Evolutionary conservation across 2,888 invertebrate species (phyloP).

Genomic region (Incurvaria masculella): DNA sequence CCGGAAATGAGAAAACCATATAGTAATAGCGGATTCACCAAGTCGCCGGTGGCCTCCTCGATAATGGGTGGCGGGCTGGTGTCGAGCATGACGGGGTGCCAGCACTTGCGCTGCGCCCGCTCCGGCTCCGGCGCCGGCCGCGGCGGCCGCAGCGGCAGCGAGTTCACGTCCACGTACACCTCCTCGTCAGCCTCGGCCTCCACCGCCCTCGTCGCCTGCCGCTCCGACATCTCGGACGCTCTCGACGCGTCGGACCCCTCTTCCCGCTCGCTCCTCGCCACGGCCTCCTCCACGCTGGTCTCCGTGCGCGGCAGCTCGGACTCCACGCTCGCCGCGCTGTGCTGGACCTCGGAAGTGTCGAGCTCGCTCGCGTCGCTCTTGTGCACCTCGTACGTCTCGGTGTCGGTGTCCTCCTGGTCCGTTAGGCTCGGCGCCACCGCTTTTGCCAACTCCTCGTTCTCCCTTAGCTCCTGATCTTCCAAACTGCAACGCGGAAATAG

Average conservation of each 20-base stretch:
- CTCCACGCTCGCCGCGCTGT: background rate
- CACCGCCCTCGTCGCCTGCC: slow-evolving; percentile 10
- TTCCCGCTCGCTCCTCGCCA: background rate
- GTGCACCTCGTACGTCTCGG: background rate
- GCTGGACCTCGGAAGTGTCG: background rate
- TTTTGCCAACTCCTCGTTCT: slow-evolving; percentile 1
- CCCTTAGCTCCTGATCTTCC: slow-evolving; percentile 13
- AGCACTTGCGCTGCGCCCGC: slow-evolving; percentile 53
- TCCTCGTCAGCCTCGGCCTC: slow-evolving; percentile 32
- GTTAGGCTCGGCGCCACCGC: background rate
- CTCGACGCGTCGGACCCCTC: no score
- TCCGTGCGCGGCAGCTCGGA: background rate
- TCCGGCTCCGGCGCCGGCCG: slow-evolving; percentile 45
- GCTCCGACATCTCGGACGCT: no score
- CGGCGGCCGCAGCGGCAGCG: slow-evolving; percentile 45
- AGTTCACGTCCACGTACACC: slow-evolving; percentile 38
- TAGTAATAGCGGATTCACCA: slow-evolving; percentile 15
- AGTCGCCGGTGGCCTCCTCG: slow-evolving; percentile 14
- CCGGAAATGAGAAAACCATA: no score
- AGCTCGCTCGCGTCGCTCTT: background rate
- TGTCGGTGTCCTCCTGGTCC: slow-evolving; percentile 1
- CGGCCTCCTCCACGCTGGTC: background rate
- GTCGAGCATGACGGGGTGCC: slow-evolving; percentile 65
- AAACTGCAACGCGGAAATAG: slow-evolving; percentile 10
- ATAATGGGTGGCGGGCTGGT: slow-evolving; percentile 42